phyloP scores from a whole-genome alignment of 2,113 vertebrate genomes.

The Dasyprocta punctata region DNA sequence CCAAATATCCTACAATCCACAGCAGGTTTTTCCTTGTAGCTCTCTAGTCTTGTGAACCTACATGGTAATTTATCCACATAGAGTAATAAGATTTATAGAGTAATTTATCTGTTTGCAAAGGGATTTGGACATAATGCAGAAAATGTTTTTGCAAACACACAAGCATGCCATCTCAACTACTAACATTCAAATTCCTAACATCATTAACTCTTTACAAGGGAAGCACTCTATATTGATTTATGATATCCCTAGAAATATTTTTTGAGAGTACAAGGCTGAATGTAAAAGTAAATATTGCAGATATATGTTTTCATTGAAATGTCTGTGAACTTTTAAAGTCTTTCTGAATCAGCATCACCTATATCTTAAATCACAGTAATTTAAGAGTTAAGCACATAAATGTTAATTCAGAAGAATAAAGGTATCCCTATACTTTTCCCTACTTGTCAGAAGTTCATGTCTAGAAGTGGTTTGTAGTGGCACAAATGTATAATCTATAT shows the following conservation, averaged over 20 bases:
- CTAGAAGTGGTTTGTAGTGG: conserved; percentile 7
- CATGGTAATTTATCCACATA: conserved; percentile 86
- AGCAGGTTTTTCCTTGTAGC: conserved; percentile 82
- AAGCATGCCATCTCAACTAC: conserved; percentile 78
- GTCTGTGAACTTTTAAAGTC: neutral
- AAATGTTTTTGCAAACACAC: conserved; percentile 83
- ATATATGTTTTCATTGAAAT: conserved; percentile 3
- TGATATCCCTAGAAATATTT: neutral
- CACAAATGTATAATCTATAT: neutral
- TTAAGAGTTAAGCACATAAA: neutral
- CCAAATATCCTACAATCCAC: conserved; percentile 79
- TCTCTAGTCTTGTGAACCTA: conserved; percentile 85
- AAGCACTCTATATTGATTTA: neutral
- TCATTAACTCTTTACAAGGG: conserved; percentile 83
- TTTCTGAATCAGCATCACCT: neutral
- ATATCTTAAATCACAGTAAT: neutral
- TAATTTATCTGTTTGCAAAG: conserved; percentile 88
- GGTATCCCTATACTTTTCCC: neutral
- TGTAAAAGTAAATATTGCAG: neutral
- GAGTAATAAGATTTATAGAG: conserved; percentile 89
- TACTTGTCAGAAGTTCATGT: neutral
- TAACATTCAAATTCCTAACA: neutral
- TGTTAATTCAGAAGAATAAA: conserved; percentile 45
- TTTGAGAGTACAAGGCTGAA: neutral
- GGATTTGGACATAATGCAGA: conserved; percentile 82